Evolutionary conservation across 1,140 invertebrate genomes (phyloP), one percentile per base, ranked within the genome.

Genomic region (Lasioglossum baleicum): DNA sequence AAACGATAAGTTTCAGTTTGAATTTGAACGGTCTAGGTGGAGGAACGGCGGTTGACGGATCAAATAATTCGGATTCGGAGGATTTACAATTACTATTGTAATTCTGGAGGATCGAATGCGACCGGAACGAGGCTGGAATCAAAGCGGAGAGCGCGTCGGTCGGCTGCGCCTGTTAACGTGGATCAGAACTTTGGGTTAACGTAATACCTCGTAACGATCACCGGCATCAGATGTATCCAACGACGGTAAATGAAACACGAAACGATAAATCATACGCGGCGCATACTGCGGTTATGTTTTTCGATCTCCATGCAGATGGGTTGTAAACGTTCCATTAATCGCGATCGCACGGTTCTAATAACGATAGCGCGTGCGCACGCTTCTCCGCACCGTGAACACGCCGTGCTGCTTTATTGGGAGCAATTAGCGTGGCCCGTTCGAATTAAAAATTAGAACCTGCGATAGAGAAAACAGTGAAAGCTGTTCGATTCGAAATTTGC

Each of bases 321-420:
- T 68, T 69, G 74, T 69, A 76, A 76, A 76, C 75, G 75, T 72
- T 71, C 75, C 68, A 78, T 64, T 78, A 78, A 78, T 78, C 68
- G 68, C 58, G 68, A 78, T 44, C 31, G 53, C 40, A 31, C 17
- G 22, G 65, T 76, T 61, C 40, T 69, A 76, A 60, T 69, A 76
- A 68, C 74, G 64, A 58, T 44, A 44, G 13, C 53, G 20, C 15
- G 35, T 3, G 3, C 44, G n/a, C 11, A 3, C 44, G 44, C 2
- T 10, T 48, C 5, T 35, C 5, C 26, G 8, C 8, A 35, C 11
- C 15, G 20, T 15, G 51, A 51, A 64, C 40, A 20, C 6, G 44
- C 44, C 8, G 44, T 20, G 42, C 40, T 35, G 44, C 0, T 78
- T 56, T 53, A 51, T 42, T 78, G 31, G 42, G n/a, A 17, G 40